These are phyloP conservation scores for Isoperla grammatica DNA, from an alignment of 2,888 invertebrate genomes.

Conservation along the genomic window DNA sequence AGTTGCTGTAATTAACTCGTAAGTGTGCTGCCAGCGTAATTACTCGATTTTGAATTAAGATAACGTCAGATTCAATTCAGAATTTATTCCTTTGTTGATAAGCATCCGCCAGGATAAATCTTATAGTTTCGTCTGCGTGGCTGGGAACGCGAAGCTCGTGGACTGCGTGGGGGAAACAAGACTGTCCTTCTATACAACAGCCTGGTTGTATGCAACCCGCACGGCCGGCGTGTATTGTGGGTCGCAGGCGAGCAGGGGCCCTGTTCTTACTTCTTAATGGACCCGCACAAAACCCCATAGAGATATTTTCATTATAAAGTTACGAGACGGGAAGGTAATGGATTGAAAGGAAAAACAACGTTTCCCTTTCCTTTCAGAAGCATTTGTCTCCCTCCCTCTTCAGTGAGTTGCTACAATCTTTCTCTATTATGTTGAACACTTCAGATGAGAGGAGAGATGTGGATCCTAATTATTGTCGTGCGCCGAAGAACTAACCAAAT, in stretches of 20 bases:
- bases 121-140: too few relatives aligned
- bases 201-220: conserved; percentile 6
- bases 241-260: neutral
- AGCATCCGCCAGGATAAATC: neutral
- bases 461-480: conserved; percentile 6
- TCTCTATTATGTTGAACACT: neutral
- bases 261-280: neutral
- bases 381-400: neutral
- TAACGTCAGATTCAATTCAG: conserved; percentile 24
- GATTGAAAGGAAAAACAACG: conserved; percentile 17
- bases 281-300: conserved; percentile 8
- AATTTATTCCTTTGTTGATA: conserved; percentile 14
- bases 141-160: too few relatives aligned
- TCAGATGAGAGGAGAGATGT: neutral
- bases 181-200: neutral
- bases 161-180: neutral
- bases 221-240: neutral
- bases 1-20: conserved; percentile 4
- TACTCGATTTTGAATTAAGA: conserved; percentile 25
- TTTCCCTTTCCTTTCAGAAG: conserved; percentile 1
- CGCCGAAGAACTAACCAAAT: too few relatives aligned
- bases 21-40: conserved; percentile 14
- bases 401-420: too few relatives aligned
- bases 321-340: conserved; percentile 15
- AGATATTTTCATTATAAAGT: conserved; percentile 20